Conservation (phyloP, 1,140 invertebrate species). For the Campoletis sonorensis region DNA sequence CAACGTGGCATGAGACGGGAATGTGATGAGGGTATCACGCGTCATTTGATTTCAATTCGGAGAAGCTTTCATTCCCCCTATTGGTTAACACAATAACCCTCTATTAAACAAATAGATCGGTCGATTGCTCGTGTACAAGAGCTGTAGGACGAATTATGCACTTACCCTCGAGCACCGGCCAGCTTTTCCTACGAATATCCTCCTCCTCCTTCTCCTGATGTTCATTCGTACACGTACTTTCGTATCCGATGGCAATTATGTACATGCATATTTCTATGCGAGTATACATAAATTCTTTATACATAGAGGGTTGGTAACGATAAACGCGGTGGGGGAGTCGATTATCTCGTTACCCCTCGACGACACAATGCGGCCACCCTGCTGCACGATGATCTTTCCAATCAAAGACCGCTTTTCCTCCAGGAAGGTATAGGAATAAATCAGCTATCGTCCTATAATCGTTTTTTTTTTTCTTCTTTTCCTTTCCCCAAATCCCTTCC, state of each 20-base stretch:
- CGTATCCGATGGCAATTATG: constrained; percentile 15
- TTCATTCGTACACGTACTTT: no score
- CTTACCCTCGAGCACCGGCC: constrained; percentile 18
- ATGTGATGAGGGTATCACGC: constrained; percentile 60
- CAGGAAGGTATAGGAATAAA: no score
- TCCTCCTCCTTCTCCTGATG: no score
- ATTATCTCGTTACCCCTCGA: constrained; percentile 42
- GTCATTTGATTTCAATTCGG: constrained; percentile 69
- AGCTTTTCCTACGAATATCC: background rate
- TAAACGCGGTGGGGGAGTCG: background rate
- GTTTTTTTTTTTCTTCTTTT: no score
- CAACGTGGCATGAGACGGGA: background rate
- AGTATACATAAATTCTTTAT: background rate
- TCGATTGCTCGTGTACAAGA: constrained; percentile 41
- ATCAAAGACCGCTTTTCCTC: constrained; percentile 37
- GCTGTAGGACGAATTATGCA: constrained; percentile 34
- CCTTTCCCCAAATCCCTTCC: no score
- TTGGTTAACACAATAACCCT: constrained; percentile 64
- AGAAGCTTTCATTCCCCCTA: constrained; percentile 48
- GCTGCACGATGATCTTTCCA: constrained; percentile 36
- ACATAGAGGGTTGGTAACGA: constrained; percentile 33
- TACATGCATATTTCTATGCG: background rate
- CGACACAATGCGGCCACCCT: constrained; percentile 63
- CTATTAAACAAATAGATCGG: constrained; percentile 71
- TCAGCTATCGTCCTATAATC: no score